Evolutionary conservation across 23 tunicate species (phyloP), one percentile per base, ranked within the genome.

Genomic region (Oikopleura vanhoeffeni): DNA sequence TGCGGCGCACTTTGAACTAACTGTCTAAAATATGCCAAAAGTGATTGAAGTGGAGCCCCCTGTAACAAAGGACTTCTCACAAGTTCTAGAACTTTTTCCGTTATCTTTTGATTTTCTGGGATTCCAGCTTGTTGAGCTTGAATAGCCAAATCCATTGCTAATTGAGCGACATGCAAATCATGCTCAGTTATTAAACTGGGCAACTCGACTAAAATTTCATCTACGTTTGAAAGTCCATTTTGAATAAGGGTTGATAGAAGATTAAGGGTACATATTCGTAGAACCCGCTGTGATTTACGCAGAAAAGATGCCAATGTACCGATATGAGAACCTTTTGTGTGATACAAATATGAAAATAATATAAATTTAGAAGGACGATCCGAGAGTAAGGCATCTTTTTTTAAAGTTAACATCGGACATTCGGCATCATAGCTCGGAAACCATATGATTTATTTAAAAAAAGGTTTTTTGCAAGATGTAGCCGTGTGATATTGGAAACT

Each of bases 261-360:
- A 39, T 87, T 71, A 18, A 95, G 91, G 13, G 99, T 90, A 24
- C 87, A 86, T 1, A 90, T 95, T 40, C 94, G 87, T 8, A 95
- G 85, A 0, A 91, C 87, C 32, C 99, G 76, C 42, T 90, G 91
- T 76, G 91, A 90, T 76, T 90, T 90, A 39, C 99, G 88, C 38
- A 95, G 86, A 83, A 95, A 95, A 84, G 91, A 88, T 0, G 99
- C 96, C 84, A 95, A 57, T 39, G 89, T 92, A 2, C 90, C 90
- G 89, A 90, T 88, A 18, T 71, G 79, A 18, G 3, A n/a, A n/a
- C n/a, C n/a, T n/a, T n/a, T n/a, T n/a, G n/a, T n/a, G n/a, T n/a
- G n/a, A n/a, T n/a, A n/a, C n/a, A n/a, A n/a, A n/a, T n/a, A n/a
- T n/a, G n/a, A n/a, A n/a, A n/a, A n/a, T n/a, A n/a, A n/a, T n/a